Base-by-base conservation (phyloP, 2,797 vertebrate species). In the Spondyliosoma cantharus region DNA sequence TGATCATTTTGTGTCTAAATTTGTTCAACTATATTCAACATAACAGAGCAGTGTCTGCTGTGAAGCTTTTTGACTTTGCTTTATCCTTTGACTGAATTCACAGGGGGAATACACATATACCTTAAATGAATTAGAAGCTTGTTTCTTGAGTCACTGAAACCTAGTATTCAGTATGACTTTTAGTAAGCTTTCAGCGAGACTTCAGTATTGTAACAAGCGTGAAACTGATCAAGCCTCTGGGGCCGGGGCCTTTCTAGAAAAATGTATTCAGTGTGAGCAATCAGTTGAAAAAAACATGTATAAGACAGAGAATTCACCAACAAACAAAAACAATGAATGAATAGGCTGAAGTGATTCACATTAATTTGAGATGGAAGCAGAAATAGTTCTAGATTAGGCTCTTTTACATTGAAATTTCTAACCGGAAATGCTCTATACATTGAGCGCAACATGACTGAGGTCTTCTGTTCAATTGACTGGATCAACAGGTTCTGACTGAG, bases 401-500 rank as follows among this genome's bases (percentile, higher is more conserved):
- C 17, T 59, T 74, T 82, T 77, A 22, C 57, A 86, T 84, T 87
- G 71, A 82, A 71, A 74, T 9, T 5, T 13, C 0, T 0, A 0
- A 65, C 59, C 74, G 63, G 85, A 87, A 63, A 37, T 48, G 5
- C 0, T 2, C 0, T 24, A 14, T 58, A 0, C 24, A 19, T n/a
- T 16, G 0, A 3, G 5, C 22, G 0, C 2, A 29, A 0, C 60
- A 84, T 87, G 49, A 60, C 6, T 0, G 4, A 3, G 8, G 14
- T 16, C 0, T 4, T 16, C 5, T n/a, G 42, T 45, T 86, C 22
- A 62, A 14, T 74, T 42, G 77, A 90, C 89, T 83, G 75, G 92
- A 91, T 83, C 22, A 86, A 91, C 93, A 37, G 86, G 92, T 94
- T 92, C 67, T 68, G 37, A 32, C 19, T 45, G 48, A 45, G 24